Evolutionary conservation across 2,888 invertebrate genomes (phyloP).

Genomic region (Scaptomyza flava): DNA sequence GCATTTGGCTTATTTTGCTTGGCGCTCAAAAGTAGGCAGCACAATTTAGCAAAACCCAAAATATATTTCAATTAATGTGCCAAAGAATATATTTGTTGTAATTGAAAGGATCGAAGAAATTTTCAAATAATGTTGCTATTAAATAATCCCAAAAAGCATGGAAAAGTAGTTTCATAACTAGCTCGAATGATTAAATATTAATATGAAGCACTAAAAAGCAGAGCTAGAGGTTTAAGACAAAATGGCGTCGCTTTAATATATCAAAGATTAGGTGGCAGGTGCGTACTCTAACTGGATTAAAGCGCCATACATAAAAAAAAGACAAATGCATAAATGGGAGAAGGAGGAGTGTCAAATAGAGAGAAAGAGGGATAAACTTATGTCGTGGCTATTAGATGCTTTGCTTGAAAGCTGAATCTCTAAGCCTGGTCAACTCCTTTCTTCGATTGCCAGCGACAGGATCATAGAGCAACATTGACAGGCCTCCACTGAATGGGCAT

Average conservation of each 20-base stretch:
- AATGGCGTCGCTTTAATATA: constrained; percentile 20
- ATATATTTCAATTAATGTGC: neutral
- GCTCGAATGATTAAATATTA: no score
- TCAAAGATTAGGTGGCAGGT: neutral
- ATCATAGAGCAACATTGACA: no score
- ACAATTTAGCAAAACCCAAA: constrained; percentile 15
- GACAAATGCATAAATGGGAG: neutral
- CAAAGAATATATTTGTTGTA: neutral
- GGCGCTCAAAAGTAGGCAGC: constrained; percentile 74
- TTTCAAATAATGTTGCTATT: no score
- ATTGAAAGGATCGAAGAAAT: neutral
- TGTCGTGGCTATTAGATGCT: no score
- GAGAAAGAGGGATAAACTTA: no score
- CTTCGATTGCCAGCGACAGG: constrained; percentile 9
- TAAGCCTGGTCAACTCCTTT: neutral
- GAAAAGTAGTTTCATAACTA: no score
- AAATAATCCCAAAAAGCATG: no score
- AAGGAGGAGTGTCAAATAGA: neutral
- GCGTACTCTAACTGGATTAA: constrained; percentile 27
- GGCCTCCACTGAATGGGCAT: no score
- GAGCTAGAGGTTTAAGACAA: constrained; percentile 1
- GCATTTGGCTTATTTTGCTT: constrained; percentile 49
- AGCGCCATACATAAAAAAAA: constrained; percentile 21
- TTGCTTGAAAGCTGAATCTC: neutral
- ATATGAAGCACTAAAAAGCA: neutral